Base-by-base conservation (phyloP, 2,888 invertebrate genomes). In the Caenorhabditis uteleia region DNA sequence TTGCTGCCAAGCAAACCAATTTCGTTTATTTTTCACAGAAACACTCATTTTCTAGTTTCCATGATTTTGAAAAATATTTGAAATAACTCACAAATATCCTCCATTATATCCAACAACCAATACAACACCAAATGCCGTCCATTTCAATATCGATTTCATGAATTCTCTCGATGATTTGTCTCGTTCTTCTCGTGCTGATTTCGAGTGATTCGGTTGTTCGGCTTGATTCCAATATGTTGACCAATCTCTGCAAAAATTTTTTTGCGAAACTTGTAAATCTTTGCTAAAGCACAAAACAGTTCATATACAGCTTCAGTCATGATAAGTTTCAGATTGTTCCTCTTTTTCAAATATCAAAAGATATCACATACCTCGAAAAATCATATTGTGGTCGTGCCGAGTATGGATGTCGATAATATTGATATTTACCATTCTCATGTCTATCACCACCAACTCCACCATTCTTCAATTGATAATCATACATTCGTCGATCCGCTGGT, bases 91-190 rank as follows among this genome's bases (percentile, higher is more conserved):
- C 77, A 79, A 29, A 54, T 77, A 78, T 39, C 77, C 76, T 26
- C 72, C 60, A 47, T 79, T 77, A 65, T 79, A 78, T 26, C 60
- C 40, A 14, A 68, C 55, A 6, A 78, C 75, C 5, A 76, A 33
- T 6, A 62, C 29, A 8, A 71, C 18, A 3, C 78, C 79, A 40
- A 73, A 38, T 6, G 44, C 53, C 10, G 76, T 77, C 68, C 70
- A 76, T 48, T 62, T 65, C 14, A 70, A 18, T 18, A 78, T 65
- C 1, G 69, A 45, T 36, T 68, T 70, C 75, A 75, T 73, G 33
- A 62, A 66, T 25, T 53, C 55, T 10, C 39, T 42, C 21, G 57
- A 43, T 6, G 55, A 51, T 49, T 60, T 45, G 38, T 65, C 65
- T 18, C 56, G 31, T 46, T 57, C 53, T 39, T 59, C 54, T 23